Evolutionary conservation across 2,113 vertebrate species (phyloP).

Genomic region (Misgurnus mizolepis): DNA sequence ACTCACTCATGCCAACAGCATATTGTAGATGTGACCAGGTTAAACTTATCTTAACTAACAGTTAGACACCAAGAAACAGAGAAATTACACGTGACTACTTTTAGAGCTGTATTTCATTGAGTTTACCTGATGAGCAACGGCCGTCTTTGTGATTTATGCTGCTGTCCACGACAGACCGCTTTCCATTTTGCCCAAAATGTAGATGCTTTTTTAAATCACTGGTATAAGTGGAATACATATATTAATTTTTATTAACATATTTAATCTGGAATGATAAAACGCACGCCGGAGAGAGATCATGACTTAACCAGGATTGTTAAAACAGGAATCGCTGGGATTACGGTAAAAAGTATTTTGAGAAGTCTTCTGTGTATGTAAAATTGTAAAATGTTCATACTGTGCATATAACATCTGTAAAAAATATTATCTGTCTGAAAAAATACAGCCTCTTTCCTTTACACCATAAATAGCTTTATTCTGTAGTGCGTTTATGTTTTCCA

Average conservation of each 20-base stretch:
- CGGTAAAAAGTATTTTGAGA: slow-evolving; percentile 47
- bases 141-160: background rate
- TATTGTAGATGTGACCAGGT: background rate
- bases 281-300: slow-evolving; percentile 28
- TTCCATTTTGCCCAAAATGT: background rate
- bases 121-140: background rate
- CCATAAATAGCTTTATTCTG: slow-evolving; percentile 69
- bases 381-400: slow-evolving; percentile 63
- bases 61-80: slow-evolving; percentile 1
- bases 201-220: background rate
- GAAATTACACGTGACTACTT: background rate
- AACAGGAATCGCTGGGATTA: slow-evolving; percentile 2
- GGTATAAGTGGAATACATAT: background rate
- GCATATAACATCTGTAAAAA: slow-evolving; percentile 72
- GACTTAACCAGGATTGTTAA: slow-evolving; percentile 41
- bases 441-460: slow-evolving; percentile 73
- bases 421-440: slow-evolving; percentile 77
- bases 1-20: slow-evolving; percentile 1
- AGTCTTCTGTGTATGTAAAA: slow-evolving; percentile 60
- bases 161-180: background rate
- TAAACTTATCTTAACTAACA: slow-evolving; percentile 9
- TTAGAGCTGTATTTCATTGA: background rate
- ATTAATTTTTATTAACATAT: background rate
- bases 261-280: slow-evolving; percentile 15
- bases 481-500: slow-evolving; percentile 49